Evolutionary conservation across 2,113 vertebrate genomes (phyloP).

Genomic region (Athene noctua): DNA sequence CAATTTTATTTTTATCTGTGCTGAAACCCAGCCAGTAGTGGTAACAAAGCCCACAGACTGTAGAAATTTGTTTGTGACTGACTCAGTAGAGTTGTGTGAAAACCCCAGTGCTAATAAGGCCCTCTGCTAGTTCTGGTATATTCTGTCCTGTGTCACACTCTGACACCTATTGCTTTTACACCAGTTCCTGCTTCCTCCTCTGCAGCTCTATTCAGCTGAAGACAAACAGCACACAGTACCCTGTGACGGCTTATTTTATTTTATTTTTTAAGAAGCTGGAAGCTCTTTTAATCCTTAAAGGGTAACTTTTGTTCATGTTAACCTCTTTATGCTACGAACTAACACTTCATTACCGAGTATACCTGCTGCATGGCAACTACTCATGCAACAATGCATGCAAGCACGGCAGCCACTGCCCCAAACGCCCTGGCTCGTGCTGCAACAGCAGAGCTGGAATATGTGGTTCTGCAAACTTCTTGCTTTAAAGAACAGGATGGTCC

Average conservation of each 20-base stretch:
- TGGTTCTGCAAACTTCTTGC: background rate
- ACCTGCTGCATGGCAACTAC: fast-evolving
- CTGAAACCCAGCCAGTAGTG: background rate
- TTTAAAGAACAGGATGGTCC: background rate
- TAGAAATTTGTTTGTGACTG: background rate
- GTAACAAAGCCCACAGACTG: background rate
- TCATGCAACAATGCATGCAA: fast-evolving
- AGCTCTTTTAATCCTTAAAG: background rate
- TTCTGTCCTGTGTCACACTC: background rate
- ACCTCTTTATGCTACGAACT: background rate
- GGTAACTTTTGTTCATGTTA: background rate
- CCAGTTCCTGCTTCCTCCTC: background rate
- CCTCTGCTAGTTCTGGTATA: background rate
- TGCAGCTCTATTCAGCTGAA: background rate
- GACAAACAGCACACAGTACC: background rate
- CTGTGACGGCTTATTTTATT: background rate
- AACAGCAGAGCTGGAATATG: fast-evolving
- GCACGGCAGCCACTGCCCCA: fast-evolving
- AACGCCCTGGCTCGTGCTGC: fast-evolving
- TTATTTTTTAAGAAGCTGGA: background rate
- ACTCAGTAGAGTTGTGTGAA: background rate
- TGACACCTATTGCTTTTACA: fast-evolving
- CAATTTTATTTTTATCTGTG: background rate
- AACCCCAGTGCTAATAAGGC: background rate
- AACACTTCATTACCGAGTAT: fast-evolving